Conservation (phyloP, 64 coral and sea anemone genomes). For the Hydrozoanthus tunicans region DNA sequence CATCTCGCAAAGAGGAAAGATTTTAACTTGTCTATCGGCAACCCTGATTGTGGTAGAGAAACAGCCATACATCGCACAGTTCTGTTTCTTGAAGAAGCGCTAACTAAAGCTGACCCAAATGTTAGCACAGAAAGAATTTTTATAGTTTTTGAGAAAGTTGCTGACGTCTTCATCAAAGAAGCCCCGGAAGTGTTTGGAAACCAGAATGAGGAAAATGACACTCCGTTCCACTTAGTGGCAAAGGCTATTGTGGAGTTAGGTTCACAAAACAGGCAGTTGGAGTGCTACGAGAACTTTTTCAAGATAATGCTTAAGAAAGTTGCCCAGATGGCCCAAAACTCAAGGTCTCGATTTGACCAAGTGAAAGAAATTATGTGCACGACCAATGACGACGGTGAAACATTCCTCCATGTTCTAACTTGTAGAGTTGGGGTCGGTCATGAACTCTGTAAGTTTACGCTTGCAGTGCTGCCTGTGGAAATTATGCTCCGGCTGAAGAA, state of each 20-base stretch:
- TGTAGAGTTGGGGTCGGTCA: conserved; percentile 53
- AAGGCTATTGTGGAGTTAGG: conserved; percentile 51
- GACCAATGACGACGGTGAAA: conserved; percentile 40
- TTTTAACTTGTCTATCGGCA: conserved; percentile 42
- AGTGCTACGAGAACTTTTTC: conserved; percentile 35
- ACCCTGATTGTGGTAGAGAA: conserved; percentile 12
- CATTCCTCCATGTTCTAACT: conserved; percentile 41
- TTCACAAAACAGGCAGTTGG: not conserved
- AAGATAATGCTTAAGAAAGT: conserved; percentile 41
- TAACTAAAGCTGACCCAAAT: not conserved
- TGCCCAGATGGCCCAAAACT: conserved; percentile 8
- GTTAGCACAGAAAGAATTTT: conserved; percentile 21
- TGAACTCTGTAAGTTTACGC: conserved; percentile 12
- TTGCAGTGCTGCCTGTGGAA: not conserved
- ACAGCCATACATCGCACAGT: conserved; percentile 38
- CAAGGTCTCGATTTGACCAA: conserved; percentile 24
- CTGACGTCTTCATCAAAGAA: conserved; percentile 28
- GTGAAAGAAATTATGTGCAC: conserved; percentile 46
- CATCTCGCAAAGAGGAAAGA: conserved; percentile 47
- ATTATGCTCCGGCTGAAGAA: conserved; percentile 30
- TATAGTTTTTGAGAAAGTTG: conserved; percentile 14
- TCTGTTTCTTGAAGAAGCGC: conserved; percentile 46
- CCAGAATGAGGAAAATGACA: conserved; percentile 26
- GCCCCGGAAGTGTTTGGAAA: conserved; percentile 28
- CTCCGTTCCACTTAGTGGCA: conserved; percentile 29